Evolutionary conservation across 2,113 vertebrate genomes (phyloP), one percentile per base, ranked within the genome.

Genomic region (Mixornis gularis): DNA sequence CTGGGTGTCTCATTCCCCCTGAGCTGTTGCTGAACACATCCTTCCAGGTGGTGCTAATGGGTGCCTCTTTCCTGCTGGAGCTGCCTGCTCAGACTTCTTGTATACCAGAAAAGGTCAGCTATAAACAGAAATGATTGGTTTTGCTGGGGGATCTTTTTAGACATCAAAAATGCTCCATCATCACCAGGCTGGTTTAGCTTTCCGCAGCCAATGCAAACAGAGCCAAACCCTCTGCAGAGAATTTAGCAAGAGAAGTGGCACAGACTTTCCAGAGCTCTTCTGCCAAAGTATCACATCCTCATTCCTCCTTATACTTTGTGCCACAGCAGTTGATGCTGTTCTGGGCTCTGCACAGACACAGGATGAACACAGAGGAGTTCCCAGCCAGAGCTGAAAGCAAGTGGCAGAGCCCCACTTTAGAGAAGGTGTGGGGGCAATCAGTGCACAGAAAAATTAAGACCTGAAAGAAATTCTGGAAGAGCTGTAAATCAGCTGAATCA

Each of bases 141-240:
- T 93, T 88, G 36, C 46, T 74, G 46, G 49, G 64, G 68, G 21
- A 59, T 95, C 92, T 79, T 94, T 96, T 90, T 76, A 92, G 92
- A 73, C 36, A 49, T 76, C 44, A 72, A 41, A 87, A 94, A 82
- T 46, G 51, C 91, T 89, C 91, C 86, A 78, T 95, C 95, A 89
- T 87, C 84, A 51, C 64, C 70, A 53, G 41, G 26, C 58, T 89
- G 89, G 66, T 59, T 95, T 82, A 79, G 73, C 30, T 87, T 87
- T 91, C 89, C 87, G 87, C 63, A 92, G 80, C 78, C 89, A 70
- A 15, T 3, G 0, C 34, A 53, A 92, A 49, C 6, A 15, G 83
- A 93, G 81, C 63, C 78, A 94, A 94, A 81, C 53, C 81, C 89
- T 94, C 80, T 72, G 73, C 41, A 81, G 73, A 92, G 70, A 85